These are phyloP conservation scores for Loxodonta africana DNA, from an alignment of 2,113 vertebrate genomes.

Conservation along the genomic window DNA sequence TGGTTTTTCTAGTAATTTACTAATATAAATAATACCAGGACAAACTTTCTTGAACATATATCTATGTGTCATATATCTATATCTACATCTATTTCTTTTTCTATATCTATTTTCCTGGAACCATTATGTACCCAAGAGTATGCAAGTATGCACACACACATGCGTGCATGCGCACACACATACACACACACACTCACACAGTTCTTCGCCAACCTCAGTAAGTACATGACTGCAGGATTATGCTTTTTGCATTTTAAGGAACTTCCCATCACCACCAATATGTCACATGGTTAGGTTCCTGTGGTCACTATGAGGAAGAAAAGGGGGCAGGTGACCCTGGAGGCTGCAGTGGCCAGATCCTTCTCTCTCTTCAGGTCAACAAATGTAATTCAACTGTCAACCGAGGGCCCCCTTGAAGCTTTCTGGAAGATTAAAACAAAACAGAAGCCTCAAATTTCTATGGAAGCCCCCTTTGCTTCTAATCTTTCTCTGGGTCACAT, in stretches of 20 bases:
- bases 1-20: not conserved
- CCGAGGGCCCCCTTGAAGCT: not conserved
- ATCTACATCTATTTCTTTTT: not conserved
- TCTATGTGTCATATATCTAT: not conserved
- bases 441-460: not conserved
- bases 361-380: not conserved
- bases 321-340: not conserved
- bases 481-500: not conserved
- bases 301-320: not conserved
- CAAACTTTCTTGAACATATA: not conserved
- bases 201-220: conserved; percentile 25
- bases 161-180: not conserved
- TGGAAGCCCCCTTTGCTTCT: not conserved
- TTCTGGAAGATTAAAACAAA: not conserved
- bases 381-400: not conserved
- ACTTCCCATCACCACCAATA: conserved; percentile 9
- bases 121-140: not conserved
- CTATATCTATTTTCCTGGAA: not conserved
- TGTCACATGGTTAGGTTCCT: conserved; percentile 45
- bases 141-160: not conserved
- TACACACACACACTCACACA: not conserved
- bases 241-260: conserved; percentile 45
- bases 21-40: not conserved
- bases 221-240: conserved; percentile 54
- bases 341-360: not conserved